These are phyloP conservation scores for Agrochola macilenta DNA, from an alignment of 2,888 invertebrate species.

Conservation along the genomic window DNA sequence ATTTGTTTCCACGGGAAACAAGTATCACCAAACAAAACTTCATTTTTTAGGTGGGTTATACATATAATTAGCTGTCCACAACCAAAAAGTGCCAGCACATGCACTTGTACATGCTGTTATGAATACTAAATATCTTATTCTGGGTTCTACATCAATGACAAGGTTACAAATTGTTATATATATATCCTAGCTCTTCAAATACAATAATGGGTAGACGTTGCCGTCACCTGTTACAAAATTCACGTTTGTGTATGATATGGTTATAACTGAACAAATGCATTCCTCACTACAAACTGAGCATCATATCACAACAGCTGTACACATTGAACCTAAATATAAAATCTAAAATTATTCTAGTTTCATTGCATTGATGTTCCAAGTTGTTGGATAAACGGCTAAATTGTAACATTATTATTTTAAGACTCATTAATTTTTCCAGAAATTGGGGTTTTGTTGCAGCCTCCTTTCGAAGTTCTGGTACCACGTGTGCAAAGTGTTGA, in stretches of 20 bases:
- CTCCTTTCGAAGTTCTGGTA: slow-evolving; percentile 97
- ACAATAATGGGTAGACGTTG: slow-evolving; percentile 1
- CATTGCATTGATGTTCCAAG: slow-evolving; percentile 40
- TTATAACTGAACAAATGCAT: slow-evolving; percentile 7
- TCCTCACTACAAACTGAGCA: slow-evolving; percentile 14
- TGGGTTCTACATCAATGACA: slow-evolving; percentile 4
- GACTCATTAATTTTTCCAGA: slow-evolving; percentile 93
- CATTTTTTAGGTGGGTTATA: slow-evolving; percentile 17
- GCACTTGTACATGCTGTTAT: slow-evolving; percentile 2
- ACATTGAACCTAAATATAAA: slow-evolving; percentile 36
- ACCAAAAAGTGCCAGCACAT: slow-evolving; percentile 14
- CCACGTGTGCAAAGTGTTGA: slow-evolving; percentile 97
- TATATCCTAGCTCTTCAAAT: slow-evolving; percentile 1
- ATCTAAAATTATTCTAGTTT: slow-evolving; percentile 48
- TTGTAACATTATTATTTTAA: slow-evolving; percentile 10
- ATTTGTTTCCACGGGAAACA: slow-evolving; percentile 48
- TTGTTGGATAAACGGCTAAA: slow-evolving; percentile 30
- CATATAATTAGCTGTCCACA: slow-evolving; percentile 9
- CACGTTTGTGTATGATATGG: background rate
- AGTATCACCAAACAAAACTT: slow-evolving; percentile 25
- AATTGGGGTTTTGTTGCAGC: slow-evolving; percentile 97
- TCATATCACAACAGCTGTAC: slow-evolving; percentile 14
- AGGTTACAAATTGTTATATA: slow-evolving; percentile 4
- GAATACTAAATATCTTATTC: slow-evolving; percentile 10
- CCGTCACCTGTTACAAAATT: slow-evolving; percentile 1